Base-by-base conservation (phyloP, 2,113 vertebrate genomes). In the Oryzias melastigma region DNA sequence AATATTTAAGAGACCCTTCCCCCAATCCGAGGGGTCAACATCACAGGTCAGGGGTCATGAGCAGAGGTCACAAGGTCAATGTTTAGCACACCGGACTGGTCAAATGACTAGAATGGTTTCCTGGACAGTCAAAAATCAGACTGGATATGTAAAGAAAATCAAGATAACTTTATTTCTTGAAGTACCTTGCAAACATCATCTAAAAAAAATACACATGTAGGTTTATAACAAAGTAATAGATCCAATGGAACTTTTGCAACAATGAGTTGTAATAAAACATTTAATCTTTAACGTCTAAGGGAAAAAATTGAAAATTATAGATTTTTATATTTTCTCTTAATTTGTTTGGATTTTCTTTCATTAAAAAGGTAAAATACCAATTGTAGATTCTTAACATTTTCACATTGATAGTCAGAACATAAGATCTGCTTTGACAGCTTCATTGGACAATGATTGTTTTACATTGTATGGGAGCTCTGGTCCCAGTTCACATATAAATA, bases 1-100 rank as follows among this genome's bases (percentile, higher is more conserved):
- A 87, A 92, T 92, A 88, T 85, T 85, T 78, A 90, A 68, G 77
- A 88, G 86, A 85, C 86, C 79, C 77, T 80, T 82, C 88, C 88
- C 85, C 85, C 81, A 81, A 90, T 73, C 68, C 84, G 86, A 83
- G 82, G 91, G 94, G 95, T 96, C 95, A 93, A 85, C 85, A 86
- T 78, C 47, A 86, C 89, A 87, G 94, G 93, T 94, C 92, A 86
- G 87, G 90, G 95, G 92, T 94, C 92, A 89, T 47, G 81, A 88
- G 91, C 78, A 89, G 88, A 87, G 95, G 92, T 66, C 92, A 64
- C 65, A 6, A 88, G 95, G 95, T 96, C 94, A 91, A 90, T 92
- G 93, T 92, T 90, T 92, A 90, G 90, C 90, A 89, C 27, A 24
- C 84, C 87, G 73, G 62, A 70, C 54, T 40, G 73, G 89, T 90